Evolutionary conservation across 2,113 vertebrate genomes (phyloP).

Genomic region (Setophaga coronata): DNA sequence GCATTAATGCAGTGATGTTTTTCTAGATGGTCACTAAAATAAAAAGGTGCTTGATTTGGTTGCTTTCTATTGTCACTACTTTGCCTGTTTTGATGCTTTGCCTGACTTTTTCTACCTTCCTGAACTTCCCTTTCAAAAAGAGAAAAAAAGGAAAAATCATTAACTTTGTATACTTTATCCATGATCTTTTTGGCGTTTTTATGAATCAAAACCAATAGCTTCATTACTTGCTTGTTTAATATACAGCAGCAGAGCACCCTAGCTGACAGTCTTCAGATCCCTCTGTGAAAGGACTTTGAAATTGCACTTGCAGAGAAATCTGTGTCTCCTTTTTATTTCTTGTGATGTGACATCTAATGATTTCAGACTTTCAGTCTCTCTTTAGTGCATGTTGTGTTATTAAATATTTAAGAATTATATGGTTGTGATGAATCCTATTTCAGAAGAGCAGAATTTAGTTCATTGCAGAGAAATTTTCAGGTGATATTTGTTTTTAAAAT

Average conservation of each 20-base stretch:
- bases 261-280: slow-evolving; percentile 15
- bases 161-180: neutral
- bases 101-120: neutral
- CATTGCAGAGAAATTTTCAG: neutral
- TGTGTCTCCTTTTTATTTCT: neutral
- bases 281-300: slow-evolving; percentile 18
- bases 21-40: neutral
- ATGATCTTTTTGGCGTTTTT: neutral
- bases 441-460: neutral
- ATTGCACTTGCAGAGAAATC: neutral
- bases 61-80: neutral
- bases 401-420: slow-evolving; percentile 42
- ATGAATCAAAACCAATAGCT: neutral
- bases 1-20: neutral
- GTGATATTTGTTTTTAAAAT: neutral
- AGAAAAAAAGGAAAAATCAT: neutral
- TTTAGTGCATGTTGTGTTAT: slow-evolving; percentile 12
- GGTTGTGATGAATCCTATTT: neutral
- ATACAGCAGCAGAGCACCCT: neutral
- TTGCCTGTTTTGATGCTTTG: neutral
- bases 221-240: slow-evolving; percentile 18
- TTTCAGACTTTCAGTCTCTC: neutral
- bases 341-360: slow-evolving; percentile 10
- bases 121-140: neutral
- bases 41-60: neutral